Base-by-base conservation (phyloP, 2,113 vertebrate genomes). In the Archocentrus centrarchus region DNA sequence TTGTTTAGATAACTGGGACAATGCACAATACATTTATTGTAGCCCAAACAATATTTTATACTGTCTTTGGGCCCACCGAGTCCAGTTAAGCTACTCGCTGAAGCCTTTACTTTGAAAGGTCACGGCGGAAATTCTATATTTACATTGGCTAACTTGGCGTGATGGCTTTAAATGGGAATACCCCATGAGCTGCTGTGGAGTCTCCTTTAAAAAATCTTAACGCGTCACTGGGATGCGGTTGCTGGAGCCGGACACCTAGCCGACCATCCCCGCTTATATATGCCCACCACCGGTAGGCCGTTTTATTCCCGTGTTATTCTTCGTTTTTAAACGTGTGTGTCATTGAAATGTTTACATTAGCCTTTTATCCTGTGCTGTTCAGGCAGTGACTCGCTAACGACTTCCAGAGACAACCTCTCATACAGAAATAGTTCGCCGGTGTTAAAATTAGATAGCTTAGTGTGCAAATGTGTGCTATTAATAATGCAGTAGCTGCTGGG, bases 381-480 rank as follows among this genome's bases (percentile, higher is more conserved):
- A 55, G 30, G 47, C 63, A 32, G 0, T 59, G 88, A 86, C 78
- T 79, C 37, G 63, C 27, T 44, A 55, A 80, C 90, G 93, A 93
- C 93, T 90, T 89, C 90, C 53, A 90, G 58, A 18, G 84, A 78
- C 87, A 82, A 89, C 85, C 85, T 78, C 79, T 81, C 37, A 11
- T 27, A 13, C 91, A 77, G 79, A 59, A 88, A 91, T 89, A 91
- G 86, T 91, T 32, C 81, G n/a, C 32, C 35, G 3, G 53, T 64
- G 85, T 81, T 95, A 94, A 86, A 92, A 85, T 91, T 94, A 93
- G 92, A 93, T 3, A 11, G 63, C 89, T 93, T 81, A 87, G 86
- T 83, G 88, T 85, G 80, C 82, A 80, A 61, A 90, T 86, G 61
- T 90, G 84, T 7, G 1, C 87, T 79, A 68, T 85, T 76, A 85